Conservation (phyloP, 2,888 invertebrate genomes). For the Vanessa cardui region DNA sequence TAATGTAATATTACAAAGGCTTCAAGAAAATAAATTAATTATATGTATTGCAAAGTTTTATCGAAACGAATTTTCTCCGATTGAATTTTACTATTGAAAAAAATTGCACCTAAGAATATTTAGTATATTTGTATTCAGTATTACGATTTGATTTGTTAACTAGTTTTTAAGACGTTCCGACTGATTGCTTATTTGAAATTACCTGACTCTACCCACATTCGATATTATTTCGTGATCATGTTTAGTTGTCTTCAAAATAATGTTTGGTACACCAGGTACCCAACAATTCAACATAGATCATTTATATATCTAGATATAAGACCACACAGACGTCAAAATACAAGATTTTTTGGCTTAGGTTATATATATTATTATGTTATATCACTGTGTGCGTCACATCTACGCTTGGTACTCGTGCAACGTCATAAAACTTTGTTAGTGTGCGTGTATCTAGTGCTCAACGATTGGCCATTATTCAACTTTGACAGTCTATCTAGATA, state of each 20-base stretch:
- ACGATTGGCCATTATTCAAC: too few species aligned
- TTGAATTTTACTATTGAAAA: neutral
- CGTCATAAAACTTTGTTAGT: too few species aligned
- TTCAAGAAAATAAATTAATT: neutral
- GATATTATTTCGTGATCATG: neutral
- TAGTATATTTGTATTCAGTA: constrained; percentile 6
- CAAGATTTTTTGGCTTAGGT: too few species aligned
- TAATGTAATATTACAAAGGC: neutral
- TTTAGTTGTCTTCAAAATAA: neutral
- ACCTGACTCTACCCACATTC: neutral
- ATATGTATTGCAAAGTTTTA: constrained; percentile 1
- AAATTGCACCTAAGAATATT: constrained; percentile 6
- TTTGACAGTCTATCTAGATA: neutral
- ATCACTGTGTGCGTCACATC: too few species aligned
- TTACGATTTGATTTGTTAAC: constrained; percentile 24
- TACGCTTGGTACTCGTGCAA: too few species aligned
- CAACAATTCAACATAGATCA: too few species aligned
- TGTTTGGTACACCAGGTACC: too few species aligned
- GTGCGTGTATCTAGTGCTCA: too few species aligned
- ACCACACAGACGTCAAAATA: too few species aligned
- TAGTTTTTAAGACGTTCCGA: constrained; percentile 32
- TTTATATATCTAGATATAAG: too few species aligned
- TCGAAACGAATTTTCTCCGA: neutral
- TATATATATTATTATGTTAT: too few species aligned
- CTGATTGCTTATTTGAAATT: neutral